These are phyloP conservation scores for Rhabdophis nuchalis DNA, from an alignment of 2,797 vertebrate genomes.

Conservation along the genomic window DNA sequence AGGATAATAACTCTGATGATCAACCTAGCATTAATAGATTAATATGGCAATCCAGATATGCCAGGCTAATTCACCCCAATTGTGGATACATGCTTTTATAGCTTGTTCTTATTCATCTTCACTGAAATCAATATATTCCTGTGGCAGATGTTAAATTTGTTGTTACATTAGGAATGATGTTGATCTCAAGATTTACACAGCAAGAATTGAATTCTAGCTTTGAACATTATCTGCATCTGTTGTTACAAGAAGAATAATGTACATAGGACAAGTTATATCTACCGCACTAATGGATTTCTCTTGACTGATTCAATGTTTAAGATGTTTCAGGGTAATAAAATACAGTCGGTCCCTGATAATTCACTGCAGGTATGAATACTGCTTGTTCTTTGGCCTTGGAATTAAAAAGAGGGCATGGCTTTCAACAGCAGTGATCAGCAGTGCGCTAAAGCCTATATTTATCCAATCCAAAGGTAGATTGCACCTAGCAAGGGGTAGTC, in stretches of 20 bases:
- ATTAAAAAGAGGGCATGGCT: background rate
- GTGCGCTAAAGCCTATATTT: background rate
- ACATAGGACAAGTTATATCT: constrained; percentile 21
- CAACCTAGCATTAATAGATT: background rate
- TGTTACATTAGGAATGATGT: background rate
- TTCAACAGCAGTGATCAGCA: background rate
- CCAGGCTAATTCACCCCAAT: background rate
- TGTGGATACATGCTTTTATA: background rate
- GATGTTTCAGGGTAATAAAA: background rate
- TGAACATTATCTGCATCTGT: constrained; percentile 26
- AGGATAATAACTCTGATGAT: background rate
- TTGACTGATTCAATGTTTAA: background rate
- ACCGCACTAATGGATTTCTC: constrained; percentile 12
- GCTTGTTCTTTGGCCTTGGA: background rate
- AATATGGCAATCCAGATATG: background rate
- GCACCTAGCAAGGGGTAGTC: background rate
- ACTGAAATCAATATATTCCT: background rate
- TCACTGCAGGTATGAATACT: background rate
- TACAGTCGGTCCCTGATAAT: background rate
- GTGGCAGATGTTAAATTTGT: constrained; percentile 26
- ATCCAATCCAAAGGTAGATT: background rate
- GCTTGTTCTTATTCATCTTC: background rate
- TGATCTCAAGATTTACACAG: constrained; percentile 39
- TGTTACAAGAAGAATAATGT: constrained; percentile 36
- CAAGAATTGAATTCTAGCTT: constrained; percentile 25